Evolutionary conservation across 1,140 invertebrate species (phyloP).

Genomic region (Bilobella aurantiaca): DNA sequence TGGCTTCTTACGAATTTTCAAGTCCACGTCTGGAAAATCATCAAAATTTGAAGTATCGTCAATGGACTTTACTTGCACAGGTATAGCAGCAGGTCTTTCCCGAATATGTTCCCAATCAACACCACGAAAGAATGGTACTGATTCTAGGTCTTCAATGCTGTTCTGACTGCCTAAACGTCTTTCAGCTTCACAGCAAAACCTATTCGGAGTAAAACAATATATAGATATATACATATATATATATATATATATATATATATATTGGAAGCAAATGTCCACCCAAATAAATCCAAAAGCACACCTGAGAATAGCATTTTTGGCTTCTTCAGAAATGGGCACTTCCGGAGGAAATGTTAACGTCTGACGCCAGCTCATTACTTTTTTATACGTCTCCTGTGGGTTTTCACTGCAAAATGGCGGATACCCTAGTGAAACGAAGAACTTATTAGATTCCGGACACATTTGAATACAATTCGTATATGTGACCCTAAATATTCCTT

Average conservation of each 20-base stretch:
- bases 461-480: no score
- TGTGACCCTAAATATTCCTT: no score
- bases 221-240: no score
- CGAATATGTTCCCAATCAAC: conserved; percentile 94
- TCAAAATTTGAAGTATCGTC: conserved; percentile 99
- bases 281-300: no score
- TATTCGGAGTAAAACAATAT: no score
- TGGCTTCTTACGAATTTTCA: conserved; percentile 89
- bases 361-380: conserved; percentile 99
- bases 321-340: conserved; percentile 93
- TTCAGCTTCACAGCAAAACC: conserved; percentile 91
- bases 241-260: no score
- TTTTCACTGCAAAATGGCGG: conserved; percentile 99
- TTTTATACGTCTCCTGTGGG: conserved; percentile 97
- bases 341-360: conserved; percentile 96
- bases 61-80: conserved; percentile 50
- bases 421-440: no score
- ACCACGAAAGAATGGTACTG: conserved; percentile 73
- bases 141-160: conserved; percentile 76
- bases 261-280: no score
- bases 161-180: conserved; percentile 79
- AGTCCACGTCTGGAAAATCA: conserved; percentile 97
- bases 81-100: conserved; percentile 92
- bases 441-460: no score
- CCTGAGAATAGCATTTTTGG: conserved; percentile 64